phyloP scores from a whole-genome alignment of 2,797 vertebrate genomes.

The Podarcis siculus region DNA sequence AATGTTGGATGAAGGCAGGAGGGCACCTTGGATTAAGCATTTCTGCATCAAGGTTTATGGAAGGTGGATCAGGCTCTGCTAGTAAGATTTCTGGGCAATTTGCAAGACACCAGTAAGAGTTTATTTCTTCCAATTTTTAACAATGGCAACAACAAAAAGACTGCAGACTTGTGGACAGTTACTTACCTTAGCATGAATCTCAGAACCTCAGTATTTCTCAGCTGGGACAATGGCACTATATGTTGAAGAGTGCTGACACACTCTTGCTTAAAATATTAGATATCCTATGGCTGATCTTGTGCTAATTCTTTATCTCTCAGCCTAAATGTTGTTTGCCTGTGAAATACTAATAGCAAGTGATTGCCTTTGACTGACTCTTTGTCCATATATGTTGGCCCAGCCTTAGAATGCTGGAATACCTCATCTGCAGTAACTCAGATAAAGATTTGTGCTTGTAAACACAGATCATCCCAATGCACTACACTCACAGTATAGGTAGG shows the following conservation, averaged over 20 bases:
- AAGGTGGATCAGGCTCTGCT: not conserved
- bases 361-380: not conserved
- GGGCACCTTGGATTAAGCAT: not conserved
- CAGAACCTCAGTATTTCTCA: not conserved
- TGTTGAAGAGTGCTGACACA: not conserved
- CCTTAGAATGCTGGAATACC: not conserved
- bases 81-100: not conserved
- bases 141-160: not conserved
- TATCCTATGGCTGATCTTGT: not conserved
- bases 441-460: not conserved
- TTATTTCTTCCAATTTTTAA: not conserved
- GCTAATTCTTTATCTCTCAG: not conserved
- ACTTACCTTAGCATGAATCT: not conserved
- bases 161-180: not conserved
- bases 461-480: no score
- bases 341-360: not conserved
- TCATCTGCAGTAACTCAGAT: not conserved
- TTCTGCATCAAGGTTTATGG: constrained; percentile 24
- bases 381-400: not conserved
- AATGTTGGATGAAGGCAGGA: constrained; percentile 38
- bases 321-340: not conserved
- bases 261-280: not conserved
- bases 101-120: not conserved
- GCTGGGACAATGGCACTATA: not conserved
- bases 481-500: not conserved